Percentiles rank a stretch among this genome's conserved stretches.
Evolutionary conservation across 1,140 invertebrate species (phyloP).

Genomic region (Penaeus indicus): DNA sequence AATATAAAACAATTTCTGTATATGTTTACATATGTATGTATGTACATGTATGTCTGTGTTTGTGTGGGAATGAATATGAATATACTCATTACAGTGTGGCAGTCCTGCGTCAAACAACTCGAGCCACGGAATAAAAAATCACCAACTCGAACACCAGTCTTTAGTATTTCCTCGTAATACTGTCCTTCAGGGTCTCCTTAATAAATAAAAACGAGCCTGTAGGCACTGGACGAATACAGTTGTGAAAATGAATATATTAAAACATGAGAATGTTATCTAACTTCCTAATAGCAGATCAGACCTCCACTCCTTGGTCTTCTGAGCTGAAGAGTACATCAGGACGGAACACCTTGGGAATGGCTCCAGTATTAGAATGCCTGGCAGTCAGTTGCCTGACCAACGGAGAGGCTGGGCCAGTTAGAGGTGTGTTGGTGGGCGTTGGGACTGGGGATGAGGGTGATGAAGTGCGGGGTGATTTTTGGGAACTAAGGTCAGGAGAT

Average conservation of each 20-base stretch:
- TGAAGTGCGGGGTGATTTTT: slow-evolving; percentile 12
- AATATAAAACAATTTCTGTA: slow-evolving; percentile 20
- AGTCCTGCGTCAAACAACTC: no score
- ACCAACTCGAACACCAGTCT: no score
- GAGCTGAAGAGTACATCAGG: slow-evolving; percentile 60
- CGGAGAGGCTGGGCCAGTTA: slow-evolving; percentile 42
- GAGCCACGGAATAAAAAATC: no score
- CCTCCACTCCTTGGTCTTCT: slow-evolving; percentile 63
- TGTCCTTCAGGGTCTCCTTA: slow-evolving; percentile 46
- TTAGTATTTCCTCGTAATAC: background rate
- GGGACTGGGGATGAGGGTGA: slow-evolving; percentile 15
- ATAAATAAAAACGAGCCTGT: slow-evolving; percentile 56
- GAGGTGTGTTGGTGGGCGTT: slow-evolving; percentile 25
- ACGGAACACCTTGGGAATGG: slow-evolving; percentile 62
- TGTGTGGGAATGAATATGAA: no score
- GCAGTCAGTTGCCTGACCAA: slow-evolving; percentile 51
- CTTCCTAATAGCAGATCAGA: slow-evolving; percentile 49
- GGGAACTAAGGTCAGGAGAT: slow-evolving; percentile 17
- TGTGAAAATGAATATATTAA: slow-evolving; percentile 44
- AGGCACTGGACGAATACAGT: slow-evolving; percentile 52
- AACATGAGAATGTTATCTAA: slow-evolving; percentile 38
- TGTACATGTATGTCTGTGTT: no score
- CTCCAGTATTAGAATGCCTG: slow-evolving; percentile 54
- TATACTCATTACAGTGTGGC: no score
- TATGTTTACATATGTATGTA: slow-evolving; percentile 17